Conservation (phyloP, 2,888 invertebrate species). For the Crocallis elinguaria region DNA sequence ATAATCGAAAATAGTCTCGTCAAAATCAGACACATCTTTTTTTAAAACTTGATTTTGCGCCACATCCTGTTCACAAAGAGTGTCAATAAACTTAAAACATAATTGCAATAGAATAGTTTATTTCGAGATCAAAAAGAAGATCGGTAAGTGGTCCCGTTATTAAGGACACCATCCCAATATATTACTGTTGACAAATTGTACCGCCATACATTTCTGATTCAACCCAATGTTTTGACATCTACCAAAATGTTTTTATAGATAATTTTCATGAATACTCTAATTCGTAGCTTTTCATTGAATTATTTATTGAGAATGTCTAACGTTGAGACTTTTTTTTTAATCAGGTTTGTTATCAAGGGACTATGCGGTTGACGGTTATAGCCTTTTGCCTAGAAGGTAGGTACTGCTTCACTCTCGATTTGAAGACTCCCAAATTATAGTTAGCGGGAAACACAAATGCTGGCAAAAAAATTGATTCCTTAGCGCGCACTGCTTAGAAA, state of each 20-base stretch:
- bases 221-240: conserved; percentile 55
- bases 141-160: conserved; percentile 43
- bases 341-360: too few relatives aligned
- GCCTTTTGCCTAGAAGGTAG: too few relatives aligned
- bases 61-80: conserved; percentile 35
- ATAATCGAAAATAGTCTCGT: background rate
- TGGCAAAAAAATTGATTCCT: too few relatives aligned
- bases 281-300: conserved; percentile 42
- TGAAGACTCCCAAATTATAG: too few relatives aligned
- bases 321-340: conserved; percentile 9
- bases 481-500: too few relatives aligned
- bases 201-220: conserved; percentile 43
- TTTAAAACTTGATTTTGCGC: background rate
- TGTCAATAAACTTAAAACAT: conserved; percentile 35
- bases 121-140: conserved; percentile 46
- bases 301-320: conserved; percentile 46
- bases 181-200: conserved; percentile 54
- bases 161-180: conserved; percentile 42
- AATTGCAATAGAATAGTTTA: conserved; percentile 34
- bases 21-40: background rate
- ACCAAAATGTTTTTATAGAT: conserved; percentile 47
- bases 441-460: too few relatives aligned
- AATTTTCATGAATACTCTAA: conserved; percentile 43
- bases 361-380: too few relatives aligned
- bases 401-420: too few relatives aligned